phyloP scores from a whole-genome alignment of 2,797 vertebrate genomes.

The Salmo trutta region DNA sequence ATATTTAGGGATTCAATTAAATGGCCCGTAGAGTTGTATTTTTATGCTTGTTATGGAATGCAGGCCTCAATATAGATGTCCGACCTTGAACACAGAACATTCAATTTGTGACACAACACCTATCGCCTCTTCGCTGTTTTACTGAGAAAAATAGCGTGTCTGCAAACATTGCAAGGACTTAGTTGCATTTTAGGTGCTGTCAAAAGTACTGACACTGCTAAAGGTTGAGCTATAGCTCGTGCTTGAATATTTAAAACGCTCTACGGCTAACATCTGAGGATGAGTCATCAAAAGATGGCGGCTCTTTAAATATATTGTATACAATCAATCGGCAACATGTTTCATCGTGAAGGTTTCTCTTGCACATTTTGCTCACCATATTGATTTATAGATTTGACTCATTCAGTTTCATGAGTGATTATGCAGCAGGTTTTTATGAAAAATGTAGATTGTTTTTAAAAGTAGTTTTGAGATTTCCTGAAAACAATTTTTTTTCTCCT shows the following conservation, averaged over 20 bases:
- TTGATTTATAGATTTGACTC: slow-evolving; percentile 30
- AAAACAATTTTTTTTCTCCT: background rate
- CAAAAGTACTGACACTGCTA: background rate
- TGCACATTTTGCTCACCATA: slow-evolving; percentile 16
- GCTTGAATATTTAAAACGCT: background rate
- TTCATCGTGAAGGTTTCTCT: slow-evolving; percentile 8
- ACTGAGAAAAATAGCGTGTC: background rate
- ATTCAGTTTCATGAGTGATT: slow-evolving; percentile 24
- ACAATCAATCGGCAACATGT: background rate
- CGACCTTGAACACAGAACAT: background rate
- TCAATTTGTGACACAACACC: background rate
- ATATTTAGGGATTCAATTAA: no score
- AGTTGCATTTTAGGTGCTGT: background rate
- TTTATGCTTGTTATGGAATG: background rate
- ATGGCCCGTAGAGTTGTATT: background rate
- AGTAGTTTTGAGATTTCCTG: background rate
- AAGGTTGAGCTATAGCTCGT: background rate
- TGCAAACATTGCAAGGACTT: background rate
- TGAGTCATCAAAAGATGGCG: background rate
- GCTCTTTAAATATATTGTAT: background rate
- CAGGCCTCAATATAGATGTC: background rate
- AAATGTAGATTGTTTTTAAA: background rate
- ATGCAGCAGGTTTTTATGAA: background rate
- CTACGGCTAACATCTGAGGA: background rate
- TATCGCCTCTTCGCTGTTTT: background rate